Evolutionary conservation across 2,797 vertebrate species (phyloP).

Genomic region (Brachyrhaphis roseni): DNA sequence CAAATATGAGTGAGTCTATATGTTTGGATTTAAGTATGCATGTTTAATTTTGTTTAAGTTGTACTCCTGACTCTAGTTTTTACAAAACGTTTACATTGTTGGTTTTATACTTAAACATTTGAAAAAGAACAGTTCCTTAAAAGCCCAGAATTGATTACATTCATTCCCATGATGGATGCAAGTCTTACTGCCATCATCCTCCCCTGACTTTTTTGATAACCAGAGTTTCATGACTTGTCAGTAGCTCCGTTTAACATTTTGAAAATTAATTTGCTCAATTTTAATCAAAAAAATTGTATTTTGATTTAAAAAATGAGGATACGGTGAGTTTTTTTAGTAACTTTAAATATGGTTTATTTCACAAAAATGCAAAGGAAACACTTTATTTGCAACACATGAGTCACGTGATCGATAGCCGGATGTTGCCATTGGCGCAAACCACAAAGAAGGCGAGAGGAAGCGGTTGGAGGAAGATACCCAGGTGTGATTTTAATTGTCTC

Average conservation of each 20-base stretch:
- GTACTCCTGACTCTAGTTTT: background rate
- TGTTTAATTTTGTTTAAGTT: background rate
- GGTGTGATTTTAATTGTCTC: too few species aligned
- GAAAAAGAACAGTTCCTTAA: background rate
- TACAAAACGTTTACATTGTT: background rate
- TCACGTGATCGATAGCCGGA: too few species aligned
- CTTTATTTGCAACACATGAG: too few species aligned
- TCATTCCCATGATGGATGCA: background rate
- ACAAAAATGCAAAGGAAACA: too few species aligned
- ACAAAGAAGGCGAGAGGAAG: too few species aligned
- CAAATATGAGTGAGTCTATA: background rate
- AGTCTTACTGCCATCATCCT: background rate
- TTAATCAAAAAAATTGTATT: too few species aligned
- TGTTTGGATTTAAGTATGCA: background rate
- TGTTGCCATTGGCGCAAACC: too few species aligned
- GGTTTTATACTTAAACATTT: background rate
- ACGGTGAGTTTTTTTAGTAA: too few species aligned
- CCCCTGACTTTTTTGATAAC: slow-evolving; percentile 54
- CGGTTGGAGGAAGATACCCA: too few species aligned
- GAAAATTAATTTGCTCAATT: too few species aligned
- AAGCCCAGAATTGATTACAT: background rate
- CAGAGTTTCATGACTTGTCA: slow-evolving; percentile 54
- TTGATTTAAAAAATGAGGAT: too few species aligned
- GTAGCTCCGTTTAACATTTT: slow-evolving; percentile 17
- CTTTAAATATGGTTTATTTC: too few species aligned